phyloP scores from a whole-genome alignment of 2,888 invertebrate species.

The Sabatieria punctata region DNA sequence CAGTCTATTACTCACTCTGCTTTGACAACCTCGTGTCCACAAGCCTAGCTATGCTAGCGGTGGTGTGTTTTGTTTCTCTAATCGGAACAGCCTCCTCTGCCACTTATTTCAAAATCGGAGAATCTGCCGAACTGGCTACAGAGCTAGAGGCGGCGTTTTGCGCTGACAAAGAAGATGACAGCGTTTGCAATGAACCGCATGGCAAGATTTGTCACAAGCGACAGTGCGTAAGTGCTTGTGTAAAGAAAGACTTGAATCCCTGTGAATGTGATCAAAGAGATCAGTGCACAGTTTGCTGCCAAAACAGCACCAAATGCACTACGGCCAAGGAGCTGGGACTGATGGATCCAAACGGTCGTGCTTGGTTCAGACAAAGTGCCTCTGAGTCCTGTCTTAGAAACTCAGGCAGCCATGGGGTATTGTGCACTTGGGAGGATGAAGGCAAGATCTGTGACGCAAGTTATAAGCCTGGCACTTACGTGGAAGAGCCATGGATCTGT shows the following conservation, averaged over 20 bases:
- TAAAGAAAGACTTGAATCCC: background rate
- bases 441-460: background rate
- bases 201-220: background rate
- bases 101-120: background rate
- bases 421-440: background rate
- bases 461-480: background rate
- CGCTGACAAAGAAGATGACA: constrained; percentile 1
- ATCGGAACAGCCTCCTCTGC: no score
- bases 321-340: background rate
- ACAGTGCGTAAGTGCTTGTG: background rate
- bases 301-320: background rate
- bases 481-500: constrained; percentile 2
- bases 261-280: background rate
- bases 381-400: background rate
- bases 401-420: no score
- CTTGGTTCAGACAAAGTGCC: background rate
- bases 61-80: no score
- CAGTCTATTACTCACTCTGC: no score
- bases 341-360: background rate
- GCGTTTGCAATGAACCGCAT: background rate
- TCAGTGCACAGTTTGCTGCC: background rate
- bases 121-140: background rate
- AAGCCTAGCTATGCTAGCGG: no score
- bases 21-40: no score
- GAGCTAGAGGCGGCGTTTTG: constrained; percentile 2